Base-by-base conservation (phyloP, 2,797 vertebrate genomes). In the Coreius guichenoti region DNA sequence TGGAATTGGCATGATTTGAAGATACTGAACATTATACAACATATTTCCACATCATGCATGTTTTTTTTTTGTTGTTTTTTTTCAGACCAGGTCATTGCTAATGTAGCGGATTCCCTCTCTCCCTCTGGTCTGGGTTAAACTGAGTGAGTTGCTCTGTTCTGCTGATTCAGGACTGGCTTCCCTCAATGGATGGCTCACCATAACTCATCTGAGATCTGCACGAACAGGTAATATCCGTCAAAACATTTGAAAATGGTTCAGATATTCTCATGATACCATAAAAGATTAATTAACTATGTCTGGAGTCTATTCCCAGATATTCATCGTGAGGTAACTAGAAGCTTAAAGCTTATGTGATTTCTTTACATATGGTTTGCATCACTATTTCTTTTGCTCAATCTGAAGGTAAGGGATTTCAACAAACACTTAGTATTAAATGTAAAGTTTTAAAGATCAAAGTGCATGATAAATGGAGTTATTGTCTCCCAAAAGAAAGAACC, bases 11-110 rank as follows among this genome's bases (percentile, higher is more conserved):
- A 47, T 65, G 80, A 87, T 76, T 56, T 43, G 77, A 61, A 78
- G 77, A 83, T 67, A n/a, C 31, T 45, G 73, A 45, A 45, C 54
- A 14, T 83, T 76, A 81, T 11, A 39, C 68, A 49, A 79, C 83
- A 39, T 80, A 68, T 81, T 72, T 87, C 72, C 33, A 80, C 80
- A 82, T 82, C 51, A 82, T 19, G 70, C 12, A 14, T 69, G 47
- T 45, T 69, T 43, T 73, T 14, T 11, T 39, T 43, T 23, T n/a
- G n/a, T n/a, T 31, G 21, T 26, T 31, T 47, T 70, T 8, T 6
- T 6, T 19, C 4, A 8, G 29, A 14, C 69, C 7, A 16, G 82
- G 21, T 84, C 77, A 80, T 84, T 65, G 23, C 29, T 75, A 58
- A 87, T 80, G 58, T 54, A 39, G 36, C 4, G 0, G 58, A 61